These are phyloP conservation scores for Acanthochromis polyacanthus DNA, from an alignment of 2,113 vertebrate genomes.

Conservation along the genomic window DNA sequence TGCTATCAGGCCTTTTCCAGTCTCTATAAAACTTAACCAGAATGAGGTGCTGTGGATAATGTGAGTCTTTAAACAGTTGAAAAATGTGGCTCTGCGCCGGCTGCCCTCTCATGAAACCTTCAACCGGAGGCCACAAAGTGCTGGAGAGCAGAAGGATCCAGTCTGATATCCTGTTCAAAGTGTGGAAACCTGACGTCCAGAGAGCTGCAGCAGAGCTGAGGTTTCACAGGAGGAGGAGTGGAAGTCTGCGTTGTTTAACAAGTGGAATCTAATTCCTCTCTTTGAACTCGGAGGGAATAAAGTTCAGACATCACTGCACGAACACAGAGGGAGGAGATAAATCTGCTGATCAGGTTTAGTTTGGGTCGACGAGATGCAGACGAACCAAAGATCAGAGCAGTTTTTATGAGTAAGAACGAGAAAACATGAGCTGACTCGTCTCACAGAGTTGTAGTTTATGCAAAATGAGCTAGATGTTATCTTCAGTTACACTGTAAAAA, in stretches of 20 bases:
- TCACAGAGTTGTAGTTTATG: no score
- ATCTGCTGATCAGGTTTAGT: background rate
- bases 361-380: background rate
- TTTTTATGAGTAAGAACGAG: background rate
- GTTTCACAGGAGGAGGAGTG: background rate
- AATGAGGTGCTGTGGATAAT: slow-evolving; percentile 54
- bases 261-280: slow-evolving; percentile 14
- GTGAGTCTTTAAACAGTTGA: slow-evolving; percentile 25
- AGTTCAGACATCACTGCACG: background rate
- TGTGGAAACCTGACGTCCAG: slow-evolving; percentile 13
- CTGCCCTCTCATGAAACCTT: slow-evolving; percentile 54
- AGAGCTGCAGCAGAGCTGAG: slow-evolving; percentile 21
- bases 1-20: slow-evolving; percentile 23
- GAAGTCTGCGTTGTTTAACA: background rate
- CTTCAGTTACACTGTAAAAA: no score
- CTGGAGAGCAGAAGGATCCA: slow-evolving; percentile 15
- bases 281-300: background rate
- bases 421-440: background rate
- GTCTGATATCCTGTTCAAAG: slow-evolving; percentile 38
- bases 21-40: slow-evolving; percentile 52
- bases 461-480: no score
- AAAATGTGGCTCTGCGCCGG: slow-evolving; percentile 28
- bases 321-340: background rate
- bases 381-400: background rate
- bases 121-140: slow-evolving; percentile 42